A percentile compares a stretch with the other conserved stretches of the same genome.
These are phyloP conservation scores for Dasyornis broadbenti DNA, from an alignment of 2,113 vertebrate genomes.

Conservation along the genomic window DNA sequence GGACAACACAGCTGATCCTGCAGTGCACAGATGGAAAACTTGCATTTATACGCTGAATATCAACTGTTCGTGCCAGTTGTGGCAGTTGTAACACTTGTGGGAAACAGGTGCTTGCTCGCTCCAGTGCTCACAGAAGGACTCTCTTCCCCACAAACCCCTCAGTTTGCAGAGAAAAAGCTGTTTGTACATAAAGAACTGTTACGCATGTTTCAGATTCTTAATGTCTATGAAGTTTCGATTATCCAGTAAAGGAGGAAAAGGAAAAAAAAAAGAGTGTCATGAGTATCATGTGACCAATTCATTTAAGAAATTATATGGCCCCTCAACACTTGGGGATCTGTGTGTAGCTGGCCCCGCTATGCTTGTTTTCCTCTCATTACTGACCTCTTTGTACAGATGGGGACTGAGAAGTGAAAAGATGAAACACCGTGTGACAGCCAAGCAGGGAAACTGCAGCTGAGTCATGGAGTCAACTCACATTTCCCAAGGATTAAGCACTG, in stretches of 20 bases:
- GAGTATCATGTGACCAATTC: constrained; percentile 9
- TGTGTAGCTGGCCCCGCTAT: not conserved
- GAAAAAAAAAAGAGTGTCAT: not conserved
- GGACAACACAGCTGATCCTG: not conserved
- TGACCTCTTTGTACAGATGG: not conserved
- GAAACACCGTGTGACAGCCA: not conserved
- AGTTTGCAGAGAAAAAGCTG: not conserved
- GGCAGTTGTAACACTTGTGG: not conserved
- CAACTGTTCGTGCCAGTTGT: not conserved
- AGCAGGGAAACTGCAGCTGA: not conserved
- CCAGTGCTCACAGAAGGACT: not conserved
- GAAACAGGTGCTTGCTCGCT: not conserved
- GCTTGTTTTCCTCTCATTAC: not conserved
- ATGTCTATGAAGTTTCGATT: constrained; percentile 31
- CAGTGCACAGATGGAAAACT: not conserved
- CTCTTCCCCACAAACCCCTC: not conserved
- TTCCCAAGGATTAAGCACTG: not conserved
- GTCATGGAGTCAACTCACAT: not conserved
- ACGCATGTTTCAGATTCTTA: not conserved
- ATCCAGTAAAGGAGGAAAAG: not conserved
- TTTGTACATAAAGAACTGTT: constrained; percentile 12
- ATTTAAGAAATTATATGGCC: constrained; percentile 24
- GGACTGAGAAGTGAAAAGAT: not conserved
- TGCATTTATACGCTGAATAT: not conserved
- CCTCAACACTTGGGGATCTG: not conserved